Evolutionary conservation across 2,797 vertebrate species (phyloP), one percentile per base, ranked within the genome.

Genomic region (Gambusia yucatana): DNA sequence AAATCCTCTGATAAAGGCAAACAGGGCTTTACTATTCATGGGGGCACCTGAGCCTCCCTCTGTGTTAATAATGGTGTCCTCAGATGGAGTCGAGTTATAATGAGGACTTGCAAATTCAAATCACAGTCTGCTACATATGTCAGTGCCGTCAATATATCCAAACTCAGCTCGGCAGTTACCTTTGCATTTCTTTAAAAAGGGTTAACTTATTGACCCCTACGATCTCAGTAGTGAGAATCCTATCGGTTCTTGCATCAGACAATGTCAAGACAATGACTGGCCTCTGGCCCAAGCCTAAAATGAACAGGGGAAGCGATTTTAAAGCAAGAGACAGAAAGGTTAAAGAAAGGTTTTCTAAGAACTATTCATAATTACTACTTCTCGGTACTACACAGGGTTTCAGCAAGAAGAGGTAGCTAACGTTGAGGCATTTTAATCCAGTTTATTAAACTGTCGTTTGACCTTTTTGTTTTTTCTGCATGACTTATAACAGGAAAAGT

Each of bases 21-120:
- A 93, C 87, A 85, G 80, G 82, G 77, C 88, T 89, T 95, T 92
- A 87, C 93, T 93, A 95, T 96, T 96, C 95, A 91, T 65, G 80
- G 79, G 83, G 84, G 88, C 84, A 74, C 75, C 78, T 82, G 82
- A 73, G 86, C 84, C 80, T 87, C 81, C 90, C 83, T 79, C 89
- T 90, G 94, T 95, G 91, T 92, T 94, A 94, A 95, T 94, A 88
- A 91, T 84, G 81, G 78, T 84, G 90, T 92, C 88, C 85, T 93
- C 92, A 93, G 90, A 92, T 78, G 76, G 90, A 84, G 88, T 87
- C 71, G 16, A 79, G 76, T 84, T 72, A 83, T 95, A 94, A 96
- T 95, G 91, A 95, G 91, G 92, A 91, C 84, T 91, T 81, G 76
- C 67, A 52, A 92, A 95, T 95, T 95, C 94, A 88, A 85, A 92